Base-by-base conservation (phyloP, 2,797 vertebrate species). In the Zenarchopterus dispar region DNA sequence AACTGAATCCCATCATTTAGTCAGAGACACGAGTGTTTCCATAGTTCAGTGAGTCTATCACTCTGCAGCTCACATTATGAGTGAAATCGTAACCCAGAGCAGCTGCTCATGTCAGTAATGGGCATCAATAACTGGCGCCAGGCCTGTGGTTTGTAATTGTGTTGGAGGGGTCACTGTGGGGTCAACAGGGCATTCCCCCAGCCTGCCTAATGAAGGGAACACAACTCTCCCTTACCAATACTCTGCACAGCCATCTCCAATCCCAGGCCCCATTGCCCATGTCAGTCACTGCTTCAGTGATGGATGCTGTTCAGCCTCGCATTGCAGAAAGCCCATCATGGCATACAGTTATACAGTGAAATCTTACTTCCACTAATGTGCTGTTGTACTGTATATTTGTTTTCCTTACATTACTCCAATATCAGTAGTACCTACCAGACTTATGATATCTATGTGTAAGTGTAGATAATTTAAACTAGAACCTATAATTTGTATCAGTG, bases 191-290 rank as follows among this genome's bases (percentile, higher is more conserved):
- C 92, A 91, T 89, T 90, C 84, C 81, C 86, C 80, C 67, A 65
- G 83, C 80, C 77, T 84, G 80, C 88, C 89, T 93, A 92, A 93
- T 90, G 90, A 93, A 92, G 86, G 88, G 71, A 91, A 79, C 87
- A 89, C 85, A 90, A 88, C 85, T 89, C 84, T 81, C 41, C 70
- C 79, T 84, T 77, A 81, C 82, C 82, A 84, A 75, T 66, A 79
- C 86, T 75, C 78, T 64, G 53, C 75, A 74, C 78, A 80, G 85
- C 81, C 77, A 84, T 88, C 85, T 86, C 88, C 84, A 93, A 92
- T 93, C 82, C 87, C 88, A 92, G 86, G 89, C 84, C 83, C 87
- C 92, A 92, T 92, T 93, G 89, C 85, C 77, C 81, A 23, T 80
- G 91, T 91, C 92, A 92, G 89, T 93, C 91, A 92, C 69, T 65